Evolutionary conservation across 2,797 vertebrate genomes (phyloP).

Genomic region (Melopsittacus undulatus): DNA sequence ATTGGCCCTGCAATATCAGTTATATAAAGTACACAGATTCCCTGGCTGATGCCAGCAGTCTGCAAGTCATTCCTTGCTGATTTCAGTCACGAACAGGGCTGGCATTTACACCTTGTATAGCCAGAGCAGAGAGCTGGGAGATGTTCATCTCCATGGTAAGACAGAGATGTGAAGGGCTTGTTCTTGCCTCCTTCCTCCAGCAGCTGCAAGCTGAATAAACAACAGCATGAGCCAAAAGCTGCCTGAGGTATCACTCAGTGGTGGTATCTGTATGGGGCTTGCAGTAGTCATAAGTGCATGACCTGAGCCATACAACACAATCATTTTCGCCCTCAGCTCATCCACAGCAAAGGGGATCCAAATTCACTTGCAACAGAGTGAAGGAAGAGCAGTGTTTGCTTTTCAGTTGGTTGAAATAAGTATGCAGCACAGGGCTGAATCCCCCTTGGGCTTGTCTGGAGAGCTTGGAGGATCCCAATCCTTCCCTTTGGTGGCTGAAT

Average conservation of each 20-base stretch:
- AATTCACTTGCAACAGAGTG: background rate
- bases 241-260: accelerated
- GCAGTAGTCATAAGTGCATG: accelerated
- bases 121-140: background rate
- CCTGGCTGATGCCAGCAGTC: background rate
- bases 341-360: background rate
- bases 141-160: background rate
- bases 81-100: background rate
- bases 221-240: background rate
- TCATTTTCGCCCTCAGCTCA: background rate
- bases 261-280: background rate
- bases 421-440: background rate
- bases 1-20: background rate
- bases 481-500: background rate
- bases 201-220: accelerated
- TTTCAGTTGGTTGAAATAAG: background rate
- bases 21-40: background rate
- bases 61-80: background rate
- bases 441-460: background rate
- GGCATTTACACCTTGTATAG: background rate
- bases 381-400: background rate
- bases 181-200: background rate
- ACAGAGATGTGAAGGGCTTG: background rate
- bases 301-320: background rate
- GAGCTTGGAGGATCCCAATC: background rate